These are phyloP conservation scores for Tinea semifulvella DNA, from an alignment of 2,888 invertebrate genomes.

Conservation along the genomic window DNA sequence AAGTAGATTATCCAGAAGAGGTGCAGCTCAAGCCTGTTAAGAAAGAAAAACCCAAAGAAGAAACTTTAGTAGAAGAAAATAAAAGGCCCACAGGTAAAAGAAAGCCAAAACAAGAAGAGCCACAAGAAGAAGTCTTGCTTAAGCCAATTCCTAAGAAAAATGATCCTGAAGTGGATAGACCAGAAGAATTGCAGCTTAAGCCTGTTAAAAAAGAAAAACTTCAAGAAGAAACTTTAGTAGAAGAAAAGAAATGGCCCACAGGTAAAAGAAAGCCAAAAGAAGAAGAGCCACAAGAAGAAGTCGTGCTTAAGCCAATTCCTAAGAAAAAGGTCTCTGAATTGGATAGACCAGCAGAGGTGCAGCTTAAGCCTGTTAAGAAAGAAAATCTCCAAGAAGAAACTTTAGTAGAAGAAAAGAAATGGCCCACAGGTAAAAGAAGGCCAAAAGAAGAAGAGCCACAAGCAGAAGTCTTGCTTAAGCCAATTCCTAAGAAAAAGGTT, in stretches of 20 bases:
- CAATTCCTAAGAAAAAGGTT: conserved; percentile 32
- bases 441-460: conserved; percentile 38
- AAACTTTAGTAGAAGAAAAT: conserved; percentile 41
- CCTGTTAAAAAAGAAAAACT: conserved; percentile 32
- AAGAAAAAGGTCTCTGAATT: conserved; percentile 22
- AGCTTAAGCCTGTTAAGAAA: conserved; percentile 23
- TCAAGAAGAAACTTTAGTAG: conserved; percentile 28
- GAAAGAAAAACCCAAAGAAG: conserved; percentile 37
- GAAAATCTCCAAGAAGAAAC: no score
- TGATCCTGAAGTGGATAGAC: conserved; percentile 30
- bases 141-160: conserved; percentile 33
- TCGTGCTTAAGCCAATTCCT: conserved; percentile 53
- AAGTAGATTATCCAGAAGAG: conserved; percentile 25
- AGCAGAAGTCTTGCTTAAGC: conserved; percentile 33
- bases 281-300: conserved; percentile 49
- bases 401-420: conserved; percentile 31
- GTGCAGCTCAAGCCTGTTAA: conserved; percentile 22
- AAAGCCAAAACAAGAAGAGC: conserved; percentile 27
- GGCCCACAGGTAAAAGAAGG: conserved; percentile 32
- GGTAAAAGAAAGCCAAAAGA: conserved; percentile 39
- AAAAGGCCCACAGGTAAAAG: conserved; percentile 29
- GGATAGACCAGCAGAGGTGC: conserved; percentile 25
- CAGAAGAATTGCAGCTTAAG: conserved; percentile 51
- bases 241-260: conserved; percentile 35
- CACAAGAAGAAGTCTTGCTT: conserved; percentile 32